Conservation (phyloP, 2,888 invertebrate species). For the Petrolisthes manimaculis region DNA sequence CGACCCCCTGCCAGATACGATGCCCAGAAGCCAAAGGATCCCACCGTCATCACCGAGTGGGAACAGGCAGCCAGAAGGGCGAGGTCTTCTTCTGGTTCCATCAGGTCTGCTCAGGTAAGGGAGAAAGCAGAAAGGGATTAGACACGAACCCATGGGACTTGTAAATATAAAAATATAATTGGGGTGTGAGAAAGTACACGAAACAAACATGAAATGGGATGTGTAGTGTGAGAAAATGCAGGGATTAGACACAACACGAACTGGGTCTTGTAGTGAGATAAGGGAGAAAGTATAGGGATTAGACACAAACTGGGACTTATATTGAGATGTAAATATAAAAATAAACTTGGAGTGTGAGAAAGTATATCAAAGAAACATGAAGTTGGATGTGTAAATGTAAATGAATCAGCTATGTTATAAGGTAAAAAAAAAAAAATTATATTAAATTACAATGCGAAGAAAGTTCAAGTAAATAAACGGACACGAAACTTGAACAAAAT, state of each 20-base stretch:
- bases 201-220: neutral
- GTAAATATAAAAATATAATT: too few species aligned
- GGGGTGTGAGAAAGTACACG: neutral
- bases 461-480: neutral
- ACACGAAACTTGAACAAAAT: neutral
- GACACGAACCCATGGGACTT: too few species aligned
- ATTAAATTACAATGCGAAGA: neutral
- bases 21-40: conserved; percentile 54
- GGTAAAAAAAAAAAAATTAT: neutral
- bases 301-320: neutral
- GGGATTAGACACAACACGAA: too few species aligned
- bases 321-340: neutral
- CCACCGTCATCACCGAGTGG: conserved; percentile 59
- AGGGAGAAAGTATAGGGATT: too few species aligned
- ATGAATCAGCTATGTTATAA: neutral
- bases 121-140: too few species aligned
- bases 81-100: conserved; percentile 35
- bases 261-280: neutral
- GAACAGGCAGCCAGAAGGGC: conserved; percentile 40
- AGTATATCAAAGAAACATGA: neutral
- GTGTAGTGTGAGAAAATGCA: neutral
- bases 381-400: neutral
- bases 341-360: neutral
- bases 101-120: conserved; percentile 24
- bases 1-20: conserved; percentile 47